Percentiles rank a stretch among this genome's conserved stretches.
phyloP scores from a whole-genome alignment of 2,113 vertebrate species.

The Urocynchramus pylzowi region DNA sequence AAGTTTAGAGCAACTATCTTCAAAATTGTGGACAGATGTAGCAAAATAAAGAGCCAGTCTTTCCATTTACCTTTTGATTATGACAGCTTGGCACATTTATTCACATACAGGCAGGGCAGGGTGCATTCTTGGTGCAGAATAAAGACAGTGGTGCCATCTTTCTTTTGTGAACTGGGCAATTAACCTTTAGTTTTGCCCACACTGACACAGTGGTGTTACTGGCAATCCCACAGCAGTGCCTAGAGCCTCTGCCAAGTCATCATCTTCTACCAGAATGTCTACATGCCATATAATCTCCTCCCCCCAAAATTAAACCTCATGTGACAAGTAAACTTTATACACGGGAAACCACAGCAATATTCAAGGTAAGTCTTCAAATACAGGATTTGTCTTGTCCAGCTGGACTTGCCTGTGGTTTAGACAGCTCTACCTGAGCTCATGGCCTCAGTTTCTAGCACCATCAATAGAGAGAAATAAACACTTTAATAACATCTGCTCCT shows the following conservation, averaged over 20 bases:
- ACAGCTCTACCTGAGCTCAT: not conserved
- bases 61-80: not conserved
- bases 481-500: not conserved
- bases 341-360: not conserved
- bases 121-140: not conserved
- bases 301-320: not conserved
- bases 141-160: not conserved
- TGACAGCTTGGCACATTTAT: not conserved
- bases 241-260: not conserved
- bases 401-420: fast-evolving
- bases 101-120: not conserved
- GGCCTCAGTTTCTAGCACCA: not conserved
- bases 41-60: not conserved
- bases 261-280: not conserved
- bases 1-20: not conserved
- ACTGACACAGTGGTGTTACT: too few relatives aligned
- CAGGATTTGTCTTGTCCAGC: not conserved
- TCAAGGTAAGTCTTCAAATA: not conserved
- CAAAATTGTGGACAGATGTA: not conserved
- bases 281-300: not conserved
- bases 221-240: not conserved
- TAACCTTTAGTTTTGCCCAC: not conserved
- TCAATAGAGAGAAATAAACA: not conserved
- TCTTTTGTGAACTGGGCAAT: not conserved
- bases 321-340: not conserved